Evolutionary conservation across 2,797 vertebrate species (phyloP).

Genomic region (Enteromius unitaeniatus): DNA sequence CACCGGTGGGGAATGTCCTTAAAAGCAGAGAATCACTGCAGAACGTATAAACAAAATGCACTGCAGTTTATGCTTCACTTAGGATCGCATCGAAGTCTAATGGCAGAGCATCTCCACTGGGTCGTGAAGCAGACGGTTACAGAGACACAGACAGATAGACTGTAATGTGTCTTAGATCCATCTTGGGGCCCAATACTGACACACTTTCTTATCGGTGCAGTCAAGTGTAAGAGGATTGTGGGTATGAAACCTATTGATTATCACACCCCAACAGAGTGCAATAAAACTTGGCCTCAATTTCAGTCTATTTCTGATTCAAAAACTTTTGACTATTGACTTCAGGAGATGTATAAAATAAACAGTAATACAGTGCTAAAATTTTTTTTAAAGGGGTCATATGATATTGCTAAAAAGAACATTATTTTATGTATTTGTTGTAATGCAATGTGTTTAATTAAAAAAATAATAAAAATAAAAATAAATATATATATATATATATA

Average conservation of each 20-base stretch:
- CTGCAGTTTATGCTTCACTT: constrained; percentile 50
- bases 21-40: background rate
- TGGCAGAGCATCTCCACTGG: constrained; percentile 44
- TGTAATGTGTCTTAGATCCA: background rate
- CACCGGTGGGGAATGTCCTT: constrained; percentile 12
- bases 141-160: constrained; percentile 8
- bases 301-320: background rate
- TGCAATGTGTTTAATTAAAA: too few species aligned
- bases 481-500: too few species aligned
- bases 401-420: too few species aligned
- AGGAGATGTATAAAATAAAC: background rate
- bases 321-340: background rate
- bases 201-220: constrained; percentile 18
- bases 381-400: background rate
- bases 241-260: background rate
- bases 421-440: too few species aligned
- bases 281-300: background rate
- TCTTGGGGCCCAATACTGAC: constrained; percentile 12
- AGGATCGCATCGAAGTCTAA: constrained; percentile 41
- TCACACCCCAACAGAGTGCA: background rate
- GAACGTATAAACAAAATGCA: constrained; percentile 21
- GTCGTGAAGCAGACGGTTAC: constrained; percentile 34
- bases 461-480: too few species aligned
- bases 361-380: background rate
- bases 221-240: background rate